Base-by-base conservation (phyloP, 2,888 invertebrate genomes). In the Periphyllus acericola region DNA sequence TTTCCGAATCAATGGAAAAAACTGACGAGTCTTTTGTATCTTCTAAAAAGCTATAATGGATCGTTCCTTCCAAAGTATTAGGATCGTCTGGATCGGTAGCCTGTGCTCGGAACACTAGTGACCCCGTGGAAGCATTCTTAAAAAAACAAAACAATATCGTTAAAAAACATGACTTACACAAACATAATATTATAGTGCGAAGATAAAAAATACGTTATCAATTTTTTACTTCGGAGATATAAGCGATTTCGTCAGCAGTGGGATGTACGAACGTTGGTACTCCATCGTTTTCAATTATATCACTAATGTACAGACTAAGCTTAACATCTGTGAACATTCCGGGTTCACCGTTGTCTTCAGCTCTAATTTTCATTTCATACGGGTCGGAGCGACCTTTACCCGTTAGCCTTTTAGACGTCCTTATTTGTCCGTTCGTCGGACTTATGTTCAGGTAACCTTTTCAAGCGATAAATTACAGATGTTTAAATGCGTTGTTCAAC, bases 11-110 rank as follows among this genome's bases (percentile, higher is more conserved):
- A 29, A 90, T 90, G 72, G 89, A 89, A 75, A 90, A 90, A 46
- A 89, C 89, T 5, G 90, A 88, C 6, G 90, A 90, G 84, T 90
- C 90, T 34, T 89, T 84, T 25, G 95, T 95, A 89, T 94, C 95
- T 88, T 94, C 94, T 85, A 96, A 93, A 90, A 96, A 95, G 82
- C 94, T 94, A 90, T 95, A 96, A 17, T 93, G 93, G 0, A 96
- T 93, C 89, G 94, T 94, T 0, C 96, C 96, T 25, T 96, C 95
- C 0, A 95, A 95, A n/a, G 94, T 94, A 71, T 94, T 94, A 0
- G 95, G 95, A 90, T 95, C 95, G 90, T 96, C 96, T 0, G 96
- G 96, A 91, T 96, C 96, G 25, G 94, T 94, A 0, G 96, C 96
- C 5, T 95, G 93, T 0, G 95, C 95, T 92, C 95, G 95, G 90